A percentile compares a stretch with the other conserved stretches of the same genome.
Evolutionary conservation across 2,113 vertebrate genomes (phyloP).

Genomic region (Hyperoodon ampullatus): DNA sequence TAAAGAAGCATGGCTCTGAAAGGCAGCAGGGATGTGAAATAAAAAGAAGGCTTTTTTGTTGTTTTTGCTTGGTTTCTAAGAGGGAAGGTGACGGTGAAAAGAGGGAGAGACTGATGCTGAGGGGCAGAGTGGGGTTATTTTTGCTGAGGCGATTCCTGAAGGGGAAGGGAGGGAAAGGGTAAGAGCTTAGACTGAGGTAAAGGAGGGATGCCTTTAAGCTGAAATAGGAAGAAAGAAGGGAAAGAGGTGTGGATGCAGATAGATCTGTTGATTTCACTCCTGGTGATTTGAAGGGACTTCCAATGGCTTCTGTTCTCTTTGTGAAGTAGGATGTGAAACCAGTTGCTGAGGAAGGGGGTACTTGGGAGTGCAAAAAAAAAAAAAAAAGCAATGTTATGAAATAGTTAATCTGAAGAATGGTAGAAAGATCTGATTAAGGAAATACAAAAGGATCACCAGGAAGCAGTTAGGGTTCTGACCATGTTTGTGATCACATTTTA

Average conservation of each 20-base stretch:
- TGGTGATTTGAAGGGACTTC: neutral
- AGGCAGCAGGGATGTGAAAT: neutral
- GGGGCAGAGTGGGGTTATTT: neutral
- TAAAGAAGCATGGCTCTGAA: neutral
- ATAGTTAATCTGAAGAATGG: neutral
- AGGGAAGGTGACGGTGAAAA: neutral
- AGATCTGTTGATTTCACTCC: neutral
- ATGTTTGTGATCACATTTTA: neutral
- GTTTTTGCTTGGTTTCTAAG: neutral
- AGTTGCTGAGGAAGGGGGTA: neutral
- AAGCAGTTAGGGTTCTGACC: neutral
- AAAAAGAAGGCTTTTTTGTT: neutral
- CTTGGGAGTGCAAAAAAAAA: no score
- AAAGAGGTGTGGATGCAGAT: neutral
- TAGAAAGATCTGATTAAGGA: neutral
- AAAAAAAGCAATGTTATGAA: neutral
- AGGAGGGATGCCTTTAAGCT: neutral
- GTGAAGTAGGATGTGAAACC: neutral
- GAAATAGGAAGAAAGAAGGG: neutral
- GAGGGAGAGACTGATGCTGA: neutral
- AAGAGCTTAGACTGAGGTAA: neutral
- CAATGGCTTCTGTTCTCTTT: neutral
- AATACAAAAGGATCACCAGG: neutral
- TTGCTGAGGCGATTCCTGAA: neutral
- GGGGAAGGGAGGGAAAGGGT: neutral